Evolutionary conservation across 2,797 vertebrate species (phyloP).

Genomic region (Cynodonichthys magdalenae): DNA sequence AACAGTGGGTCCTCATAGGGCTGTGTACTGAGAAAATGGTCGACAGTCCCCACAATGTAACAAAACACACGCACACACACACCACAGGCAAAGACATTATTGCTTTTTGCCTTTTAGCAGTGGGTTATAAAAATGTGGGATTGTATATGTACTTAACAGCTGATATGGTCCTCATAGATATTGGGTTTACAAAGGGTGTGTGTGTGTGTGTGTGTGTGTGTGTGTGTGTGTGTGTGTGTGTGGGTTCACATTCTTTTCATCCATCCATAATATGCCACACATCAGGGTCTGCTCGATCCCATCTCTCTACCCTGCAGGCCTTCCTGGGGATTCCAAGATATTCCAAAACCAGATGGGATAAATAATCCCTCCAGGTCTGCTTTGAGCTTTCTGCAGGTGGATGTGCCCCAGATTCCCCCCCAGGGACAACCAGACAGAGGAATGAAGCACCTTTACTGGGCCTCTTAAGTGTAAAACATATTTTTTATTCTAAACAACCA

Average conservation of each 20-base stretch:
- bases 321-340: constrained; percentile 8
- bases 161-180: too few species aligned
- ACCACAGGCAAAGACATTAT: too few species aligned
- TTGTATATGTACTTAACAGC: too few species aligned
- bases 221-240: too few species aligned
- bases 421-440: constrained; percentile 4
- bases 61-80: too few species aligned
- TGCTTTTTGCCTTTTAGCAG: too few species aligned
- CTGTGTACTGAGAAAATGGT: too few species aligned
- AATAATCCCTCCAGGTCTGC: constrained; percentile 1
- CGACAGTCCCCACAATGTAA: too few species aligned
- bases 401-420: constrained; percentile 14
- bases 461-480: neutral
- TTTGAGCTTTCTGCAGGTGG: constrained; percentile 1
- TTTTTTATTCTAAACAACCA: neutral
- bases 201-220: too few species aligned
- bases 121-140: too few species aligned
- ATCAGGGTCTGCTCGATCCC: neutral
- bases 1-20: too few species aligned
- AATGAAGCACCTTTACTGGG: constrained; percentile 7
- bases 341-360: constrained; percentile 8
- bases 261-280: neutral
- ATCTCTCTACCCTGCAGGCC: neutral
- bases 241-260: constrained; percentile 1
- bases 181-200: too few species aligned